A percentile compares a stretch with the other conserved stretches of the same genome.
phyloP scores from a whole-genome alignment of 2,113 vertebrate genomes.

The Tragelaphus buxtoni region DNA sequence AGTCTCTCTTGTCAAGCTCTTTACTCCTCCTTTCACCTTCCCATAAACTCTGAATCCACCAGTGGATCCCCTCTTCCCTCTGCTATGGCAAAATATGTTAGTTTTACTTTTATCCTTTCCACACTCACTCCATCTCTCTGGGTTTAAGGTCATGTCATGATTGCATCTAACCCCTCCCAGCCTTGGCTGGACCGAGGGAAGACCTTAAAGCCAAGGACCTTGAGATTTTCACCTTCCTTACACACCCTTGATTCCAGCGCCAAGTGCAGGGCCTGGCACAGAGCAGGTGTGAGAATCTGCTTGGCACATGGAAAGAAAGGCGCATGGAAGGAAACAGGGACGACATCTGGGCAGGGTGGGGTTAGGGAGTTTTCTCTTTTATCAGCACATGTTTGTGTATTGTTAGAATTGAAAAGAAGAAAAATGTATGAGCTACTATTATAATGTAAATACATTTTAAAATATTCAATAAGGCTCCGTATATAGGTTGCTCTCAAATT shows the following conservation, averaged over 20 bases:
- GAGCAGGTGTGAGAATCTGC: neutral
- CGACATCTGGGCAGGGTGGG: neutral
- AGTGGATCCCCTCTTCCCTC: neutral
- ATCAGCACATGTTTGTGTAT: no score
- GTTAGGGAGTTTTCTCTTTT: neutral
- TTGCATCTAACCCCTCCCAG: neutral
- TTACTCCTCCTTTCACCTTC: neutral
- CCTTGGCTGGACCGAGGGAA: neutral
- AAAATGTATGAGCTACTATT: neutral
- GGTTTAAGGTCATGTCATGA: neutral
- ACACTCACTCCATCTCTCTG: neutral
- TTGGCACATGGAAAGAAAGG: neutral
- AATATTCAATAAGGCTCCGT: neutral
- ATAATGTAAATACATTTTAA: neutral
- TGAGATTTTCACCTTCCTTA: neutral
- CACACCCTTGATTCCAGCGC: neutral
- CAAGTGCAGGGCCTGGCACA: neutral
- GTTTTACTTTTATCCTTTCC: neutral
- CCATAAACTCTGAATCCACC: no score
- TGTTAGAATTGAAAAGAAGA: neutral
- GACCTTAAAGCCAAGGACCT: neutral
- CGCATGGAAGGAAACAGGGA: fast-evolving
- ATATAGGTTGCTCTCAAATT: neutral
- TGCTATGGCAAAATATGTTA: fast-evolving
- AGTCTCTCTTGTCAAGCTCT: neutral